These are phyloP conservation scores for Schrankia costaestrigalis DNA, from an alignment of 2,888 invertebrate genomes.

Conservation along the genomic window DNA sequence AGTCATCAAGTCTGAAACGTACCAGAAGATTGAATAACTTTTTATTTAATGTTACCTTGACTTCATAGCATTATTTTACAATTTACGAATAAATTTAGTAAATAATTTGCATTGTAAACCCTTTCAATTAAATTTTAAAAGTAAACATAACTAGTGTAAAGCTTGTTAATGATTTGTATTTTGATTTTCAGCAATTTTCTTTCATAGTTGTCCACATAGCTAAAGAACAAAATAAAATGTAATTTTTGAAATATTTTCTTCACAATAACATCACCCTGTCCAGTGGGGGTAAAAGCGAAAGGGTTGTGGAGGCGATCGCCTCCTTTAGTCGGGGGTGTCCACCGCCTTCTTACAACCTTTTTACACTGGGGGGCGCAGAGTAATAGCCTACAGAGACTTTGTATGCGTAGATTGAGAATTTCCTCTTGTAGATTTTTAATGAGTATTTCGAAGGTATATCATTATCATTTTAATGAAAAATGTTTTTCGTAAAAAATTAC, in stretches of 20 bases:
- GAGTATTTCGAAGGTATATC: conserved; percentile 33
- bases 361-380: conserved; percentile 74
- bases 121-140: no score
- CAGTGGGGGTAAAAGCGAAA: conserved; percentile 77
- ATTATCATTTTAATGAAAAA: conserved; percentile 36
- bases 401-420: conserved; percentile 43
- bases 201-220: not conserved
- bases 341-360: conserved; percentile 80
- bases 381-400: conserved; percentile 61
- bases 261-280: conserved; percentile 64
- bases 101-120: no score
- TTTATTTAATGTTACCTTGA: no score
- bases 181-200: not conserved
- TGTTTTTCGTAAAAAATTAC: conserved; percentile 12
- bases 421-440: conserved; percentile 41
- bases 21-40: no score
- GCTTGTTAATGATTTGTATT: no score
- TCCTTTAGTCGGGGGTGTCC: conserved; percentile 62
- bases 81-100: no score
- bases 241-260: conserved; percentile 21
- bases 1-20: no score
- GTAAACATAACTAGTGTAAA: no score
- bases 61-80: no score
- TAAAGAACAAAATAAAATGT: not conserved
- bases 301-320: conserved; percentile 77